These are phyloP conservation scores for Colletes collaris DNA, from an alignment of 2,888 invertebrate genomes.

Conservation along the genomic window DNA sequence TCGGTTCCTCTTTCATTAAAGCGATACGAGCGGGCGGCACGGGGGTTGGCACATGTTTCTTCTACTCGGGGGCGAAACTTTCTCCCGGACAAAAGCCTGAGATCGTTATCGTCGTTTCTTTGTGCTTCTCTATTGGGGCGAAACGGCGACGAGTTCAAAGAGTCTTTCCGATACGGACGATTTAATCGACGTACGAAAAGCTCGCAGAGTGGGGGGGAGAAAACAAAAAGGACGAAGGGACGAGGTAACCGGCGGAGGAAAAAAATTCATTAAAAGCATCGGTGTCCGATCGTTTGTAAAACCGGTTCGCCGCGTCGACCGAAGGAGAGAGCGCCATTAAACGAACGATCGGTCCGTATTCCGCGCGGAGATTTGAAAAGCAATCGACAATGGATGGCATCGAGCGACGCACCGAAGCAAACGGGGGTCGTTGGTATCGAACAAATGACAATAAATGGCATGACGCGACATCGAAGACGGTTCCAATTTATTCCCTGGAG, in stretches of 20 bases:
- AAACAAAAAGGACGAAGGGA: neutral
- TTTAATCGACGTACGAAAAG: conserved; percentile 43
- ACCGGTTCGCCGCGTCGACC: neutral
- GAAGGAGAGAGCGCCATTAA: conserved; percentile 21
- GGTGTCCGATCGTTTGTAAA: conserved; percentile 19
- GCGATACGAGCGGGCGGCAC: conserved; percentile 25
- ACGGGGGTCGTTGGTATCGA: conserved; percentile 70
- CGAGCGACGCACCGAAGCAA: conserved; percentile 39
- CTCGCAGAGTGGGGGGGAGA: neutral
- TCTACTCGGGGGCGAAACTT: conserved; percentile 20
- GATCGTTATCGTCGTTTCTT: conserved; percentile 51
- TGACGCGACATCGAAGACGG: conserved; percentile 76
- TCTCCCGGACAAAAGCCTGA: conserved; percentile 39
- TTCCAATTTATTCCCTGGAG: conserved; percentile 78
- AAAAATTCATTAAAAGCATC: conserved; percentile 26
- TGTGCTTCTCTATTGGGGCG: conserved; percentile 13
- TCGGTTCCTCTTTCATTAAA: conserved; percentile 41
- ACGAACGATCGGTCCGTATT: conserved; percentile 32
- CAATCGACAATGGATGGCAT: conserved; percentile 52
- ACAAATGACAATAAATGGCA: conserved; percentile 79
- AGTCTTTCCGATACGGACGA: conserved; percentile 17
- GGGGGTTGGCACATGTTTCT: conserved; percentile 34
- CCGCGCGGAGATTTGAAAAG: conserved; percentile 42
- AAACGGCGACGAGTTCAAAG: conserved; percentile 26
- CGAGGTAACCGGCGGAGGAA: neutral